These are phyloP conservation scores for Acanthurus tractus DNA, from an alignment of 2,797 vertebrate genomes.

Conservation along the genomic window DNA sequence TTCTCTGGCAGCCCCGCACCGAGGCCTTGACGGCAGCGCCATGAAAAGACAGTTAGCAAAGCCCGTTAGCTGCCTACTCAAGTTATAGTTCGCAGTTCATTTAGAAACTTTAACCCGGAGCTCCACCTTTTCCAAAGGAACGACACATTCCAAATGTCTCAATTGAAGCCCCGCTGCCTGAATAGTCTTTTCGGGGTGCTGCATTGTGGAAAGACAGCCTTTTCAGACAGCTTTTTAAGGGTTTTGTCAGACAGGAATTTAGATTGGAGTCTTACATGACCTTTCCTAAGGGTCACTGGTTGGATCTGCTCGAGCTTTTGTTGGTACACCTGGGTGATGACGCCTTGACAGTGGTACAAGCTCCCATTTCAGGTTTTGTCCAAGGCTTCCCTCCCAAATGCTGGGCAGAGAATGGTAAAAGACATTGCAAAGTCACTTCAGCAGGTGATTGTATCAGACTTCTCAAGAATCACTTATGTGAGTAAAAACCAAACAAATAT, in stretches of 20 bases:
- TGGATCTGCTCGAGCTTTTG: conserved; percentile 83
- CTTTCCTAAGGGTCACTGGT: conserved; percentile 81
- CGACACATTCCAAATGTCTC: conserved; percentile 75
- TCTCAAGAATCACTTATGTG: background rate
- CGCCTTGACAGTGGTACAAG: conserved; percentile 73
- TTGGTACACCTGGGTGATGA: conserved; percentile 87
- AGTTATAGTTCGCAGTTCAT: conserved; percentile 55
- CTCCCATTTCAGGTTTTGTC: conserved; percentile 80
- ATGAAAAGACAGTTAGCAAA: conserved; percentile 78
- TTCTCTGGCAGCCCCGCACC: conserved; percentile 55
- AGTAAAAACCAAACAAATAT: conserved; percentile 9
- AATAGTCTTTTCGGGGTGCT: conserved; percentile 64
- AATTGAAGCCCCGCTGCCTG: conserved; percentile 54
- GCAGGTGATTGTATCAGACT: conserved; percentile 18
- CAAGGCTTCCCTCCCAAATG: background rate
- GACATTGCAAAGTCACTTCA: conserved; percentile 2
- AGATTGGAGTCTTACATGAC: conserved; percentile 85
- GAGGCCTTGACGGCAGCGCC: conserved; percentile 58
- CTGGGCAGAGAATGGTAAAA: background rate
- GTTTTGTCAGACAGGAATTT: conserved; percentile 85
- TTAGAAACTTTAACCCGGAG: conserved; percentile 71
- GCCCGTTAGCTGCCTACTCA: conserved; percentile 74
- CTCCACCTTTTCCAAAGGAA: conserved; percentile 60
- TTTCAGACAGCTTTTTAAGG: conserved; percentile 73
- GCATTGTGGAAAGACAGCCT: conserved; percentile 66